Base-by-base conservation (phyloP, 2,888 invertebrate genomes). In the Chouioia cunea region DNA sequence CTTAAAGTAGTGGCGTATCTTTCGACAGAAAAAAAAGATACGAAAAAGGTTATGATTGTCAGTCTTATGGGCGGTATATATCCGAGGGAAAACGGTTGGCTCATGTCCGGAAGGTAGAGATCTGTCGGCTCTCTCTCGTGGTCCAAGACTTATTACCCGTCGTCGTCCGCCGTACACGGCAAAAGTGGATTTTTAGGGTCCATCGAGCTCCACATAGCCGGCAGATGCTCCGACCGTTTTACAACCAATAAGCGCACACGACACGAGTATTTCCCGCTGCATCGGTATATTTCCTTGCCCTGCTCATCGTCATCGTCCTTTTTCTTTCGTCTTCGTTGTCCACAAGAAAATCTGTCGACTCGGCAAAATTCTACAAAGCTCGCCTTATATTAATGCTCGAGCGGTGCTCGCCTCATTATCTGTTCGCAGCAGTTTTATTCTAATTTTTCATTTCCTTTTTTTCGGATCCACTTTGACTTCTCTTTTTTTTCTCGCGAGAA, bases 151-250 rank as follows among this genome's bases (percentile, higher is more conserved):
- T 79, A 78, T 79, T 77, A 77, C 76, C 43, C 66, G 59, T 43
- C 73, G 75, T 75, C 75, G 72, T 60, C 46, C 54, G 36, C 36
- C 36, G 36, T 2, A 12, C 36, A 12, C 36, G 66, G 70, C 73
- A 74, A 70, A 75, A 76, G 74, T 77, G 73, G 76, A 79, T 80
- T 81, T 80, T 82, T 80, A 79, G 78, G 77, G 76, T 75, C 74
- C 76, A 75, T 65, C 74, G 75, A 74, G 75, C 76, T 78, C 79
- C 79, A 78, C 80, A 80, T 77, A 74, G 75, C 72, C 74, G 75
- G 75, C 82, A 80, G 79, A 79, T 81, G 79, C 79, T 73, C 70
- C 74, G 74, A 70, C 71, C 76, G 77, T 81, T 82, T 81, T 82
- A 81, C 80, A 80, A 81, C 79, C 82, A 80, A 81, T 79, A 78